Base-by-base conservation (phyloP, 2,888 invertebrate species). In the Erynnis tages region DNA sequence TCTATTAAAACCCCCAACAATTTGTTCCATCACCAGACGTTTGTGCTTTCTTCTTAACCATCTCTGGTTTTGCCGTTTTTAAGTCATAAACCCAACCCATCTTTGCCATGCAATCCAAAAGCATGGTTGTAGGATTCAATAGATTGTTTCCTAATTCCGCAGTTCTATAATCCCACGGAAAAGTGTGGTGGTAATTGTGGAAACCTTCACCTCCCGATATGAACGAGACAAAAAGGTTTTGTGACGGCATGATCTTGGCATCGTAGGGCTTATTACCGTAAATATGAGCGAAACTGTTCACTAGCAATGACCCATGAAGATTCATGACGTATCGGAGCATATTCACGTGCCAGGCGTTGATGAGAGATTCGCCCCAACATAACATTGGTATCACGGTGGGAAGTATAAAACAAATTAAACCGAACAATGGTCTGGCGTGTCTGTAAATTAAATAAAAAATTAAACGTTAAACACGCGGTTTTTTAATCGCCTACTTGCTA, bases 251-350 rank as follows among this genome's bases (percentile, higher is more conserved):
- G 10, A 80, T 71, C 5, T 43, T 59, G 59, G 67, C 74, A 53
- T 93, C 84, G 46, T 90, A 90, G 23, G 89, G 85, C 43, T 75
- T 80, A 32, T 73, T 67, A 0, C 90, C 90, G 76, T 77, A 89
- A 21, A 79, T 65, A 68, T 93, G 93, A n/a, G 93, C 93, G 1
- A 88, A 91, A 59, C 92, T 92, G 77, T 93, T 93, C 1, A 93
- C 91, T n/a, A 91, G 74, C 90, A 93, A 93, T 0, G 93, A 93
- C 54, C 84, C 79, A 67, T 94, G 91, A n/a, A 93, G 84, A 4
- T 87, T 88, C 43, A 88, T 60, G 7, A 83, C 73, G 67, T 92
- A 93, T 27, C 93, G 85, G 6, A 93, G 67, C 46, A 90, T 82
- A 4, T 69, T 70, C 4, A 83, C 65, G 54, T 84, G 81, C 81